Base-by-base conservation (phyloP, 2,888 invertebrate genomes). In the Acrocyrtus sp. region DNA sequence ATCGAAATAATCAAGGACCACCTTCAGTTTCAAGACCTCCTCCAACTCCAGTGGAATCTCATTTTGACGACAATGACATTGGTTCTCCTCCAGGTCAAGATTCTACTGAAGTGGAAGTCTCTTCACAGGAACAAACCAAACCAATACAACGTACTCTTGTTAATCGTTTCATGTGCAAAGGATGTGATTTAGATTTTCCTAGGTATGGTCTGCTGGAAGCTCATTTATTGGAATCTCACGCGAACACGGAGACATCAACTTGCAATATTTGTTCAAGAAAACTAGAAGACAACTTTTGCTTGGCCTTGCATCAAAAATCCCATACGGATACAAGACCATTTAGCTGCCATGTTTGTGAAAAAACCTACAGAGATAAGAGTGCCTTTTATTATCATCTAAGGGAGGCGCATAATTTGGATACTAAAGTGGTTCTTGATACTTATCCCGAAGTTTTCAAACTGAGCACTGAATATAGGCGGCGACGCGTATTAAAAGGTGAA, bases 1-100 rank as follows among this genome's bases (percentile, higher is more conserved):
- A 68, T 27, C 39, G 60, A n/a, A 61, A 61, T 12, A 65, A 56
- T n/a, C 56, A 65, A 17, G 51, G 21, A 12, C 67, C 67, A 12
- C 67, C 57, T n/a, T 67, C 67, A 15, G 67, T 54, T 4, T 39
- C 10, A 12, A 65, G 43, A 24, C 50, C 39, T 43, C 5, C 17
- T n/a, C n/a, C n/a, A n/a, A n/a, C n/a, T n/a, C n/a, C 39, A 10
- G 39, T 39, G 8, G 8, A 12, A 6, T 6, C 6, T 39, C 53
- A 54, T 21, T 29, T 19, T 45, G 45, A 48, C 2, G 65, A 34
- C 15, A 39, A 19, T 12, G 24, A 45, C 6, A 45, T 3, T 6
- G 53, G 24, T 12, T 15, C 15, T 29, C 45, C 15, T 10, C 4
- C 8, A 45, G 4, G 8, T 5, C 4, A 5, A 4, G 4, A 10